Evolutionary conservation across 2,888 invertebrate genomes (phyloP), one percentile per base, ranked within the genome.

Genomic region (Hymenopus coronatus): DNA sequence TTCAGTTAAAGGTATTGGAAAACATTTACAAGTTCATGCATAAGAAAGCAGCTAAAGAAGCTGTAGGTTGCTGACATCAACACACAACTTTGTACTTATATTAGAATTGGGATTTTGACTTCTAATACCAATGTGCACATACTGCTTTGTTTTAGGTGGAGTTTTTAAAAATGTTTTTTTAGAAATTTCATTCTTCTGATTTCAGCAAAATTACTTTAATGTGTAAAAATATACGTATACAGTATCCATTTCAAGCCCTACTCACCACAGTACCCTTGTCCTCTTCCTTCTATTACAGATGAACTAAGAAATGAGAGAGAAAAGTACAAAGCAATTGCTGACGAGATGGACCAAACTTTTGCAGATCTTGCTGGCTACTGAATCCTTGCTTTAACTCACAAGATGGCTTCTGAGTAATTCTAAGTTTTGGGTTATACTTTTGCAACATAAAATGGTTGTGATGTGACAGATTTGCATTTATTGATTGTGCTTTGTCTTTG

Each of bases 301-400:
- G 97, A 98, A 93, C 95, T 98, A 93, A 94, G 97, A 92, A 96
- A 96, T 94, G 98, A 98, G 93, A 98, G 98, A 95, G 98, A 98
- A 95, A 98, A 98, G 95, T 99, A 98, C 96, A 99, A 99, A 95
- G 96, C 97, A 91, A 99, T 99, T 94, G 98, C 98, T 92, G 98
- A 99, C 93, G 99, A 99, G 94, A 96, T 99, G 96, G 99, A 99
- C 94, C 96, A 97, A 94, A 98, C 98, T 90, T 98, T 98, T 94
- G 98, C 98, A 91, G 99, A 99, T 94, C 95, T 99, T 92, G 97
- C 97, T 93, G 98, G 97, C 92, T 98, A 98, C 94, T 98, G 96
- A 93, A 40, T 83, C 28, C 20, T 70, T 25, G 82, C 83, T 28
- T 83, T 83, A 83, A 8, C 28, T 27, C 14, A 28, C n/a, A 30